phyloP scores from a whole-genome alignment of 2,113 vertebrate genomes.

The Hylia prasina region DNA sequence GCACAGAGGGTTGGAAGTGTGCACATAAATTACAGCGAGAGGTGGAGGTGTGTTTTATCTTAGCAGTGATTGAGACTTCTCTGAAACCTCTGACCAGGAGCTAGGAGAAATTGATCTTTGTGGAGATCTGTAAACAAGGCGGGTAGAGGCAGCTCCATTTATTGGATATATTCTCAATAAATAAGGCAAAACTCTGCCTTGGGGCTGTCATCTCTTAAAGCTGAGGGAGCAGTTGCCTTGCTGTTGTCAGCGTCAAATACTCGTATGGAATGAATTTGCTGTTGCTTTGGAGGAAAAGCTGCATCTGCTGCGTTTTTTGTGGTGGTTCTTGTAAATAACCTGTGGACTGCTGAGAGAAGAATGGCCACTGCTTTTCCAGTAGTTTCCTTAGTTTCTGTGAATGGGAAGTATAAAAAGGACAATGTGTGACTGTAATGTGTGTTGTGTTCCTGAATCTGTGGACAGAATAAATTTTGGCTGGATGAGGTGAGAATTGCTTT shows the following conservation, averaged over 20 bases:
- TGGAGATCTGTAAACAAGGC: background rate
- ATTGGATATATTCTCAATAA: background rate
- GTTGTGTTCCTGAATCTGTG: background rate
- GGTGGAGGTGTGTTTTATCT: background rate
- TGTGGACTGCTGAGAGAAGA: background rate
- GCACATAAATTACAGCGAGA: background rate
- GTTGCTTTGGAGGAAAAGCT: background rate
- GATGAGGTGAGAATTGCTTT: background rate
- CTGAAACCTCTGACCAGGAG: background rate
- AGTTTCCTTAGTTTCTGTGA: background rate
- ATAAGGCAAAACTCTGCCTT: background rate
- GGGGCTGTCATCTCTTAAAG: background rate
- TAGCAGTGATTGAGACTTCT: background rate
- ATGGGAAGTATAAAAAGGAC: background rate
- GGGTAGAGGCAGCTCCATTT: background rate
- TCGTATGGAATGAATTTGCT: background rate
- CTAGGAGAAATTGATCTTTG: background rate
- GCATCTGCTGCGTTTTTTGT: background rate
- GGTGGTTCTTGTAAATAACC: background rate
- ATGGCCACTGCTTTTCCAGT: background rate
- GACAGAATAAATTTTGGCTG: background rate
- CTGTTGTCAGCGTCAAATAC: background rate
- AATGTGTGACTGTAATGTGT: background rate
- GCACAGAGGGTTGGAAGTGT: background rate
- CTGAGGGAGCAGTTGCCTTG: background rate